Evolutionary conservation across 2,888 invertebrate genomes (phyloP), one percentile per base, ranked within the genome.

Genomic region (Ormyrus pomaceus): DNA sequence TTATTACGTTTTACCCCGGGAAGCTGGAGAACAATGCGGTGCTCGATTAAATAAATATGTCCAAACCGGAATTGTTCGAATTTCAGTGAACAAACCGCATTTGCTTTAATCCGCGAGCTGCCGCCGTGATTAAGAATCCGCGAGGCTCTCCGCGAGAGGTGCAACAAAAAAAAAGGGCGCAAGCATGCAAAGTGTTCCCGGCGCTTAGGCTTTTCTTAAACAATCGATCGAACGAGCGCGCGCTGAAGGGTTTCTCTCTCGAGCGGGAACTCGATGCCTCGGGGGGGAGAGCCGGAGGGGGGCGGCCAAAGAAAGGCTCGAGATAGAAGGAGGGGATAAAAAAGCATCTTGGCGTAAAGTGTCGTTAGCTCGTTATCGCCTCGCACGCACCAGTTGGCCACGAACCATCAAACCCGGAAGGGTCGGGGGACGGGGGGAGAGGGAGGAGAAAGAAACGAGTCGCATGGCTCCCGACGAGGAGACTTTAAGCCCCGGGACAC

Each of bases 381-480:
- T 72, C 76, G 76, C 80, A 80, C 80, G 80, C 80, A 80, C 80
- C 80, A 80, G 80, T 80, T 80, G 80, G 80, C 68, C 79, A 61
- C 61, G 71, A 76, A 72, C 59, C 68, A 76, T 75, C 55, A 73
- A 73, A 59, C 45, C 74, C n/a, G 5, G 61, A 9, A n/a, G 9
- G 51, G 65, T 6, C 3, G 46, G 7, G 62, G 62, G 58, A 19
- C 2, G 46, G 58, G 58, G 71, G 51, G 50, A 53, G 55, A n/a
- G 46, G 46, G 46, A 11, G 11, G 58, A 62, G 56, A 73, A 10
- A 19, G 51, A 50, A 1, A 9, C 51, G 51, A 51, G 51, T 51
- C 34, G 34, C 66, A 19, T n/a, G n/a, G 51, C 13, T 13, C 45
- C 46, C 53, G 53, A 55, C 55, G 19, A 7, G 66, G n/a, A 69